Base-by-base conservation (phyloP, 2,797 vertebrate species). In the Hyperoplus immaculatus region DNA sequence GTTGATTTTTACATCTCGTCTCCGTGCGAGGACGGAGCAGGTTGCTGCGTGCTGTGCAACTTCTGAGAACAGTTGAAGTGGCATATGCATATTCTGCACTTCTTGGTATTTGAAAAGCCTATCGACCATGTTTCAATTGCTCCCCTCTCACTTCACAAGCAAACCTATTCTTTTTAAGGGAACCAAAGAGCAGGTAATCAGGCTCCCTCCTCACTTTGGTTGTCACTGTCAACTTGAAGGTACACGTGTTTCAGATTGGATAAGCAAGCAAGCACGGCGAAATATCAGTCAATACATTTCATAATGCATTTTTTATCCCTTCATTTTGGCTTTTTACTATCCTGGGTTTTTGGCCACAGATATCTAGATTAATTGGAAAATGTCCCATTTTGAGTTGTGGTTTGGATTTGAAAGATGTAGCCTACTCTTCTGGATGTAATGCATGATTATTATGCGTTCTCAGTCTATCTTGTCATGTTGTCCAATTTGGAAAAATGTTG, bases 1-100 rank as follows among this genome's bases (percentile, higher is more conserved):
- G 86, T 78, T 81, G 85, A 84, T 75, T 88, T 88, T 82, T 76
- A 29, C 75, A 76, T 89, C 77, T 88, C 87, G 69, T 81, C 78
- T 72, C 81, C 38, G 77, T 85, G 83, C 72, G 79, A 83, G 59
- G 72, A 84, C 58, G 55, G 66, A 53, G 64, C 50, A 69, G 60
- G 65, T 11, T 75, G 80, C 70, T 66, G 66, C 18, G 65, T 66
- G 66, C 18, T 62, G 77, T 75, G 80, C 3, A 12, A 77, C 77
- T 85, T 86, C 85, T 77, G 56, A 12, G 82, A 88, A 87, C 43
- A 76, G 77, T 51, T 47, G 42, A 47, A 68, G 64, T 16, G 50
- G 58, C 63, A 78, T 78, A 75, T 80, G 76, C 38, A 78, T 72
- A 76, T 75, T 66, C 75, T 78, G 69, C 63, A 80, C 71, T 50